These are phyloP conservation scores for Bubo bubo DNA, from an alignment of 2,113 vertebrate genomes.

Conservation along the genomic window DNA sequence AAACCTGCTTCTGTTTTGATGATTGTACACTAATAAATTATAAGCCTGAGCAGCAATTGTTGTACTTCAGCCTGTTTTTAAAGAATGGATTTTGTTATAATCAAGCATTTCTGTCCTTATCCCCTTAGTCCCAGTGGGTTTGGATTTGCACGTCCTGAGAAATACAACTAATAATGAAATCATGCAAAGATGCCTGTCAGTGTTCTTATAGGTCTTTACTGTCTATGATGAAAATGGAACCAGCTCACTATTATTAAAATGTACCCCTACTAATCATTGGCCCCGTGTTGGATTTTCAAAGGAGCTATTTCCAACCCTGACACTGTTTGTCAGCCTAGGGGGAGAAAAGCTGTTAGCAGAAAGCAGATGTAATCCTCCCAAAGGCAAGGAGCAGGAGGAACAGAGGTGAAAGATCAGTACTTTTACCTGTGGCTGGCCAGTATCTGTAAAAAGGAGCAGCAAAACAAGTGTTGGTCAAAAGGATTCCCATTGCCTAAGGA, in stretches of 20 bases:
- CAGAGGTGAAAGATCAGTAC: not conserved
- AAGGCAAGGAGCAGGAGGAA: not conserved
- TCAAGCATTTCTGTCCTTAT: not conserved
- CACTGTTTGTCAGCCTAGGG: not conserved
- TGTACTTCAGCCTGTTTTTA: not conserved
- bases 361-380: not conserved
- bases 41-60: not conserved
- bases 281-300: not conserved
- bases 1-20: not conserved
- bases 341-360: not conserved
- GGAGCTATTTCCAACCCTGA: not conserved
- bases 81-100: not conserved
- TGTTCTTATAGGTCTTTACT: not conserved
- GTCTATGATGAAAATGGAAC: not conserved
- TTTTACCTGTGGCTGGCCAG: not conserved
- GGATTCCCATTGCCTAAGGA: not conserved
- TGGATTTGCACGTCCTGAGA: not conserved
- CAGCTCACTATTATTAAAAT: not conserved
- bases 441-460: not conserved
- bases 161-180: not conserved
- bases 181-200: not conserved
- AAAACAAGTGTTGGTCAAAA: not conserved
- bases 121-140: not conserved
- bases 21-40: not conserved
- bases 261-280: not conserved